Evolutionary conservation across 2,113 vertebrate species (phyloP).

Genomic region (Xiphophorus couchianus): DNA sequence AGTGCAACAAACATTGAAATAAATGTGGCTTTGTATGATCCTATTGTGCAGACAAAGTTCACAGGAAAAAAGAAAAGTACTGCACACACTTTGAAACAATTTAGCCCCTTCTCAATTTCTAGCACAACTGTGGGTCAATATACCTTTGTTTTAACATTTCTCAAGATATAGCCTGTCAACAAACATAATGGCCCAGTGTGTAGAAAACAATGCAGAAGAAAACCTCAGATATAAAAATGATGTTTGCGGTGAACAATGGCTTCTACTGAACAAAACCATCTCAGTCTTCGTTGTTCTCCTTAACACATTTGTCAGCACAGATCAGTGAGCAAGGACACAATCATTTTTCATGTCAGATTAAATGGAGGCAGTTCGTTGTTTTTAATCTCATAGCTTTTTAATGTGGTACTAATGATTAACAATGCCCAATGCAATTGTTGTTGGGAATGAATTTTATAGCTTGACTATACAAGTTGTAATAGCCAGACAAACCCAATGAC

Average conservation of each 20-base stretch:
- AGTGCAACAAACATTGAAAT: not conserved
- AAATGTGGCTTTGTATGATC: not conserved
- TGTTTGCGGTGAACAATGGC: constrained; percentile 21
- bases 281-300: constrained; percentile 23
- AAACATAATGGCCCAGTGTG: constrained; percentile 11
- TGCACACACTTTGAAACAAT: not conserved
- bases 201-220: constrained; percentile 18
- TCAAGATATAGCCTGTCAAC: constrained; percentile 1
- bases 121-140: constrained; percentile 2
- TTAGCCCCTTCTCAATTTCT: not conserved
- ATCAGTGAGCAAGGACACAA: not conserved
- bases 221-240: constrained; percentile 20
- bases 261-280: constrained; percentile 8
- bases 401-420: not conserved
- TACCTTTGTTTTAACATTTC: constrained; percentile 16
- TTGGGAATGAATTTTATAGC: constrained; percentile 2
- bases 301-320: not conserved
- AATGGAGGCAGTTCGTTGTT: not conserved
- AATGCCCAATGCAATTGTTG: not conserved
- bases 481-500: constrained; percentile 23
- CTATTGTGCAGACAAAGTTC: not conserved
- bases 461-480: constrained; percentile 19
- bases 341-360: not conserved
- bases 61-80: not conserved
- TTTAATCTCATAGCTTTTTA: not conserved